phyloP scores from a whole-genome alignment of 2,888 invertebrate species.

The Eupithecia pulchellata region DNA sequence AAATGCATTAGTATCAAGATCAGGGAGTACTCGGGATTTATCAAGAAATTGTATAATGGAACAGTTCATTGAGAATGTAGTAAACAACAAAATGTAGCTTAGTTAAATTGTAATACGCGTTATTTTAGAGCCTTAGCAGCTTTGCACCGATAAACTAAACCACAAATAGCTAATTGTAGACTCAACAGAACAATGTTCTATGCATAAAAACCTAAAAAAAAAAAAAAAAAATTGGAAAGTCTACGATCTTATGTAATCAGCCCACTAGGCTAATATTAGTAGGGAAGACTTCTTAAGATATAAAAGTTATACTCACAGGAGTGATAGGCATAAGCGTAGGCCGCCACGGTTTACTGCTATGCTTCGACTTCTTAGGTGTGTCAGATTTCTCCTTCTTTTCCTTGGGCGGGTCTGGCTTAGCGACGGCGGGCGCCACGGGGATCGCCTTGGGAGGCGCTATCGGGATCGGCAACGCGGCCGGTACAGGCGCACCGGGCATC shows the following conservation, averaged over 20 bases:
- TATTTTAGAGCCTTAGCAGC: not conserved
- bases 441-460: slow-evolving; percentile 50
- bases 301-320: slow-evolving; percentile 61
- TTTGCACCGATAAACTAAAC: not conserved
- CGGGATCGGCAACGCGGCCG: slow-evolving; percentile 63
- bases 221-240: not conserved
- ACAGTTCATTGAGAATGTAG: not conserved
- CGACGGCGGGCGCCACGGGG: slow-evolving; percentile 37
- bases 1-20: not conserved
- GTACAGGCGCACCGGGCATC: slow-evolving; percentile 58
- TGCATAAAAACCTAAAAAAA: not conserved
- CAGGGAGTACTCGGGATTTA: not conserved
- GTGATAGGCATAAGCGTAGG: slow-evolving; percentile 90
- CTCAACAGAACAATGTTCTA: not conserved
- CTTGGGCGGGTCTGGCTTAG: slow-evolving; percentile 48
- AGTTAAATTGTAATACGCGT: not conserved
- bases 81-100: not conserved
- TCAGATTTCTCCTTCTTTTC: slow-evolving; percentile 72
- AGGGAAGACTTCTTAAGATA: not conserved
- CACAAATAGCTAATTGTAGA: not conserved
- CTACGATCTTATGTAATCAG: not conserved
- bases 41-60: not conserved
- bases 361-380: slow-evolving; percentile 73
- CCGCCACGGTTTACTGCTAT: slow-evolving; percentile 88
- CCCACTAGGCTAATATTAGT: not conserved